Conservation (phyloP, 2,888 invertebrate species). For the Morpho deidamia region DNA sequence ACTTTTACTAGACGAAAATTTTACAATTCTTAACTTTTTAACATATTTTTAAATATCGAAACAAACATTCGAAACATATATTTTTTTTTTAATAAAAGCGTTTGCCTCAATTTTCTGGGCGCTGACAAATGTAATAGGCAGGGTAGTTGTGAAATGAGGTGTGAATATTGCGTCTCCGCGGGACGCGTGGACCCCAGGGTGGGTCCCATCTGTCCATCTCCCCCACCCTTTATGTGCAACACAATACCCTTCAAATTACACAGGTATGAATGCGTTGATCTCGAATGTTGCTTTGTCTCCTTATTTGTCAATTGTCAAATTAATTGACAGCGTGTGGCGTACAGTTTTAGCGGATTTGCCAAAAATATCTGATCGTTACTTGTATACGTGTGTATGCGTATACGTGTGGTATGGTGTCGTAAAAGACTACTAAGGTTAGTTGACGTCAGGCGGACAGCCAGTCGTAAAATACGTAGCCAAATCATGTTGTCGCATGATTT, state of each 20-base stretch:
- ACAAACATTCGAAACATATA: too few relatives aligned
- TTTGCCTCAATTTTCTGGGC: slow-evolving; percentile 28
- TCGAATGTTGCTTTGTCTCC: slow-evolving; percentile 34
- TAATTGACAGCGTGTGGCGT: slow-evolving; percentile 38
- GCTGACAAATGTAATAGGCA: slow-evolving; percentile 59
- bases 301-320: slow-evolving; percentile 38
- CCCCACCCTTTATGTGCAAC: slow-evolving; percentile 44
- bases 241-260: slow-evolving; percentile 58
- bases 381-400: too few relatives aligned
- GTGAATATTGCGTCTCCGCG: slow-evolving; percentile 73
- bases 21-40: too few relatives aligned
- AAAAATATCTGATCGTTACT: neutral
- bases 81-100: neutral
- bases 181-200: slow-evolving; percentile 42
- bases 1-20: too few relatives aligned
- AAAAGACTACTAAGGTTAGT: too few relatives aligned
- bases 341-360: neutral
- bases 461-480: too few relatives aligned
- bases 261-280: slow-evolving; percentile 47
- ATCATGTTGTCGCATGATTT: too few relatives aligned
- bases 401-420: too few relatives aligned
- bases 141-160: slow-evolving; percentile 72
- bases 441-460: too few relatives aligned
- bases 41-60: too few relatives aligned
- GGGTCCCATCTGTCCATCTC: slow-evolving; percentile 52